Evolutionary conservation across 1,140 invertebrate genomes (phyloP), one percentile per base, ranked within the genome.

Genomic region (Monochamus saltuarius): DNA sequence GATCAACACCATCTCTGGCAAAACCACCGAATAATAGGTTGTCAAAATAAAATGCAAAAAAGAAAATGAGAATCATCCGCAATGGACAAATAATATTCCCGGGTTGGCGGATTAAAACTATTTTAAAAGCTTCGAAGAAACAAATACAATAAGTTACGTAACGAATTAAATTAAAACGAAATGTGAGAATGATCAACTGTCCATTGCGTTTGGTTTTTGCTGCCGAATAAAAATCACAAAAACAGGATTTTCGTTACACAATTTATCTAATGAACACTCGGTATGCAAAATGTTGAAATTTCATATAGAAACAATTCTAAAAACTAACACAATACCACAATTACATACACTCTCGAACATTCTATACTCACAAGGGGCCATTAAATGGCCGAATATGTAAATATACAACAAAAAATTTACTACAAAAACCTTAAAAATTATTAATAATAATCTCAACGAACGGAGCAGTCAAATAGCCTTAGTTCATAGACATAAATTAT

Each of bases 251-350:
- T 46, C 17, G n/a, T 11, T 19, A 19, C n/a, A 38, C 50, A 40
- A 39, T 59, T 59, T 50, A 63, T 29, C 45, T 39, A 54, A 54
- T 63, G 56, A 58, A 61, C 59, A 64, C 56, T 58, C 57, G 42
- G 40, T 61, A 46, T 53, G 39, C 59, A 51, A 66, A 62, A 66
- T 68, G 49, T 61, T 60, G 50, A 61, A 63, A 61, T 51, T 55
- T 60, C 49, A 56, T 57, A 66, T 59, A 47, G 61, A 67, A 70
- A 70, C 53, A 61, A 72, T 64, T 67, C 64, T 67, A 66, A 73
- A 71, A 68, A 66, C 71, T 71, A 71, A 66, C 42, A 68, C 64
- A 70, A 62, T 60, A 73, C 69, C 50, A 67, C 67, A 67, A 47
- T 64, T 59, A 73, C 64, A 71, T 61, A 67, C 64, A 65, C 62